Percentiles rank a stretch among this genome's conserved stretches.
These are phyloP conservation scores for Geococcyx californianus DNA, from an alignment of 2,113 vertebrate genomes.

Conservation along the genomic window DNA sequence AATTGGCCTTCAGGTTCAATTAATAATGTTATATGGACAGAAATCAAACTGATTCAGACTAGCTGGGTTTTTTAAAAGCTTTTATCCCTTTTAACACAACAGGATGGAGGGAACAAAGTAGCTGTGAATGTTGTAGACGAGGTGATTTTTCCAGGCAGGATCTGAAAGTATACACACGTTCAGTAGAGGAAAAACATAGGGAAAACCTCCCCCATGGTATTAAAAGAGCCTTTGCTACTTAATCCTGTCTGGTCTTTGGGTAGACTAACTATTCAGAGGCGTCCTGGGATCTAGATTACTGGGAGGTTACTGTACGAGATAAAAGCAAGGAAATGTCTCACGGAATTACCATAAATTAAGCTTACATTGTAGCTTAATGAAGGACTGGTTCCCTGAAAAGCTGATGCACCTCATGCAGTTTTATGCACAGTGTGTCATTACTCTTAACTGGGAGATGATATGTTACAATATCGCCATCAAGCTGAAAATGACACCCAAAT, in stretches of 20 bases:
- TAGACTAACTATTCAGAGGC: not conserved
- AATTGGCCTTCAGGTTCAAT: not conserved
- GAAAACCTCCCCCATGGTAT: accelerated
- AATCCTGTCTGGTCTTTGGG: not conserved
- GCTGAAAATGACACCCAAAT: not conserved
- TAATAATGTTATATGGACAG: not conserved
- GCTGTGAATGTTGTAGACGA: not conserved
- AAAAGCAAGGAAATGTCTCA: not conserved
- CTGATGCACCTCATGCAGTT: not conserved
- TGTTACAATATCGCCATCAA: not conserved
- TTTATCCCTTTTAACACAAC: not conserved
- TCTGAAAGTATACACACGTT: accelerated
- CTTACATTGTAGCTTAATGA: not conserved
- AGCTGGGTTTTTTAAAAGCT: not conserved
- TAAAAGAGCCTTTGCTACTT: not conserved
- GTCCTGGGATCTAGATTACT: not conserved
- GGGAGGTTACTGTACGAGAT: not conserved
- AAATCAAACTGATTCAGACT: not conserved
- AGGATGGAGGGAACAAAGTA: not conserved
- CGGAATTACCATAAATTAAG: not conserved
- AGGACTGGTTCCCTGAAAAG: not conserved
- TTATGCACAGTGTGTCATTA: not conserved
- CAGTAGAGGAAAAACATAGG: not conserved
- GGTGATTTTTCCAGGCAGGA: not conserved
- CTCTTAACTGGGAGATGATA: not conserved